Evolutionary conservation across 2,797 vertebrate genomes (phyloP).

Genomic region (Alca torda): DNA sequence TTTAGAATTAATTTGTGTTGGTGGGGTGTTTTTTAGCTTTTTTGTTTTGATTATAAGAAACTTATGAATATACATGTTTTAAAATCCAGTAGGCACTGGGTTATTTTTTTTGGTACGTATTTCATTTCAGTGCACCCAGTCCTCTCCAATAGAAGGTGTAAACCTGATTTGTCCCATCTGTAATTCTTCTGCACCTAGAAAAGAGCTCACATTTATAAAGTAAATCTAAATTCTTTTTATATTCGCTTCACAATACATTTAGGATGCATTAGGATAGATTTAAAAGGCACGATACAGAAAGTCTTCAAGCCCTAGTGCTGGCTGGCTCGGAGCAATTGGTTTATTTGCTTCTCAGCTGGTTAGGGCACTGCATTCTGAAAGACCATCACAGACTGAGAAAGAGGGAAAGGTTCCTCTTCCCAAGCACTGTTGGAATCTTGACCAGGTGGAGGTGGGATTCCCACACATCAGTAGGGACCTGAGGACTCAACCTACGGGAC

Average conservation of each 20-base stretch:
- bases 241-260: not conserved
- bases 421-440: not conserved
- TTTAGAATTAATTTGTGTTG: not conserved
- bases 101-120: not conserved
- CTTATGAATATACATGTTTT: not conserved
- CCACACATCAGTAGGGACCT: accelerated
- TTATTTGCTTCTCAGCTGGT: not conserved
- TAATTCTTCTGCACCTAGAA: not conserved
- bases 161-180: not conserved
- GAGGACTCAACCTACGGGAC: not conserved
- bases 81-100: not conserved
- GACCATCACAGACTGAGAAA: not conserved
- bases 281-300: not conserved
- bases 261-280: not conserved
- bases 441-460: not conserved
- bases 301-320: not conserved
- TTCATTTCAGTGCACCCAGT: not conserved
- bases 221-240: not conserved
- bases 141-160: not conserved
- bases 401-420: not conserved
- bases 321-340: not conserved
- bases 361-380: not conserved
- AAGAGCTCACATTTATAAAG: not conserved
- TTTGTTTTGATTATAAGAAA: not conserved
- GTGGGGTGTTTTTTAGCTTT: not conserved